Conservation (phyloP, 2,888 invertebrate genomes). For the Tupiocoris notatus region DNA sequence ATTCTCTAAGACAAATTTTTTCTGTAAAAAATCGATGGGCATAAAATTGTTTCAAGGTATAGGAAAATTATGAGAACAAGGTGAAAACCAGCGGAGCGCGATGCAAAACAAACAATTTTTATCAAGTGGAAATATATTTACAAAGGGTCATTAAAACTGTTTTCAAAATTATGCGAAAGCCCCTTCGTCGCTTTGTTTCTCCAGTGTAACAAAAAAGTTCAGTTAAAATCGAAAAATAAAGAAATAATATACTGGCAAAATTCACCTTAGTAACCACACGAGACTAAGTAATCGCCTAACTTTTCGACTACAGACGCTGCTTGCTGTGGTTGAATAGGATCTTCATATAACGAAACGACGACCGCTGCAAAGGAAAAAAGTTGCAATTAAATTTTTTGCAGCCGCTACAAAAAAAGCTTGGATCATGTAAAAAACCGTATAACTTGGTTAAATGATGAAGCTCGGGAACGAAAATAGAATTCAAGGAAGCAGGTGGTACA, state of each 20-base stretch:
- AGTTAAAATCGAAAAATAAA: constrained; percentile 6
- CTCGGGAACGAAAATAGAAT: too few relatives aligned
- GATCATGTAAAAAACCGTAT: too few relatives aligned
- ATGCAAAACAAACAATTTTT: not conserved
- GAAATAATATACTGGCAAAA: not conserved
- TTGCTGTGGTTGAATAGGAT: constrained; percentile 95
- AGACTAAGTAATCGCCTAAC: constrained; percentile 95
- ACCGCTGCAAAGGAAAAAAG: constrained; percentile 66
- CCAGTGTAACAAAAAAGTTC: constrained; percentile 27
- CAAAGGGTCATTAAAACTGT: constrained; percentile 5
- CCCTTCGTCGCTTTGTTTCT: constrained; percentile 25
- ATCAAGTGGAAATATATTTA: constrained; percentile 21
- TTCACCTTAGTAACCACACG: constrained; percentile 81
- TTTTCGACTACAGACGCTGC: constrained; percentile 95
- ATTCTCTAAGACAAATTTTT: not conserved
- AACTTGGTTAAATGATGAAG: too few relatives aligned
- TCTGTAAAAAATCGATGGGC: not conserved
- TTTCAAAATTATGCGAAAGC: constrained; percentile 31
- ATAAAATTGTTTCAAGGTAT: not conserved
- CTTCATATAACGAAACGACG: constrained; percentile 91
- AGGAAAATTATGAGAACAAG: not conserved
- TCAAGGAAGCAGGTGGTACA: too few relatives aligned
- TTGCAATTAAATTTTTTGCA: too few relatives aligned
- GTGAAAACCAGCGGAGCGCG: not conserved
- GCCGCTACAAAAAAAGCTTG: too few relatives aligned